phyloP scores from a whole-genome alignment of 2,113 vertebrate genomes.

The Danionella cerebrum region DNA sequence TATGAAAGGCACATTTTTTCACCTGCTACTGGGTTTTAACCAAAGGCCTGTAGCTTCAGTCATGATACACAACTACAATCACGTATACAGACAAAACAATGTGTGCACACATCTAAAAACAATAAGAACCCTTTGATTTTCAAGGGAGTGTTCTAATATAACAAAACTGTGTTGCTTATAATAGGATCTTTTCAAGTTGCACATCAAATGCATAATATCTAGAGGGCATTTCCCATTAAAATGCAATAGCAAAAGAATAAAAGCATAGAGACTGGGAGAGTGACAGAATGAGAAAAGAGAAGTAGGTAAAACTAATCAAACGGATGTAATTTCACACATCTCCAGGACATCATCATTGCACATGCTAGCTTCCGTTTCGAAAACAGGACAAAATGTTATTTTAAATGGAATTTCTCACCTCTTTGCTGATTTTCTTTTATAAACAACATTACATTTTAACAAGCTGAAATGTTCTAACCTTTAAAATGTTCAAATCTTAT shows the following conservation, averaged over 20 bases:
- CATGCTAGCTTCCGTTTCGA: neutral
- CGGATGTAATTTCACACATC: neutral
- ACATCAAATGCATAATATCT: slow-evolving; percentile 52
- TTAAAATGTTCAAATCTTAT: too few relatives aligned
- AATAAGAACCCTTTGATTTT: slow-evolving; percentile 54
- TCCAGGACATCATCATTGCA: neutral
- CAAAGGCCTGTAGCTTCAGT: slow-evolving; percentile 18
- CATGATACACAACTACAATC: slow-evolving; percentile 21
- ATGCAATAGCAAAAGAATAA: neutral
- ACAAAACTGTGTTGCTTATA: slow-evolving; percentile 47
- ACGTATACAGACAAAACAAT: neutral
- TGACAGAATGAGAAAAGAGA: neutral
- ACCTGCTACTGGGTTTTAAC: slow-evolving; percentile 37
- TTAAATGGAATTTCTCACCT: neutral
- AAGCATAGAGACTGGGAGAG: neutral
- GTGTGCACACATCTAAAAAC: neutral
- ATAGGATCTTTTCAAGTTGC: slow-evolving; percentile 54
- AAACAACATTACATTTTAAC: too few relatives aligned
- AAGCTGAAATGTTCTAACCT: too few relatives aligned
- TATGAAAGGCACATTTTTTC: neutral
- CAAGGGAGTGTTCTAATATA: slow-evolving; percentile 32
- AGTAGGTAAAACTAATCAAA: neutral
- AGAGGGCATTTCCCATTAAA: slow-evolving; percentile 35
- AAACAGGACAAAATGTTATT: neutral
- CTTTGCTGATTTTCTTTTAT: neutral